These are phyloP conservation scores for Caenorhabditis brenneri DNA, from an alignment of 1,140 invertebrate species.

Conservation along the genomic window DNA sequence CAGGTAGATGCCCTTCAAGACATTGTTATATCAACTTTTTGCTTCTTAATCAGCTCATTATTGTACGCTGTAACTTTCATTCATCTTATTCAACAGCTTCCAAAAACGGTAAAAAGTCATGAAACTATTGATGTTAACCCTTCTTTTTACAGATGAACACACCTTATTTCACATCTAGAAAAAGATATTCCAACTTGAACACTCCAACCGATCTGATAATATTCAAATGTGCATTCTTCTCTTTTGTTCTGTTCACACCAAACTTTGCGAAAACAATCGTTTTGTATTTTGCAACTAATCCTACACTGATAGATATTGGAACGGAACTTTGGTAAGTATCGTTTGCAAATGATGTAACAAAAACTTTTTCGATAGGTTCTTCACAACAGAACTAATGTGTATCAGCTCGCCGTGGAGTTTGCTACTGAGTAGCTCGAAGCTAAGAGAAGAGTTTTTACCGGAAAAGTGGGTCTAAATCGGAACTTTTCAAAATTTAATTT, in stretches of 20 bases:
- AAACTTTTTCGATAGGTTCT: not conserved
- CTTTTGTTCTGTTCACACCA: not conserved
- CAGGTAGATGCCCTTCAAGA: not conserved
- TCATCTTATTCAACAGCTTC: not conserved
- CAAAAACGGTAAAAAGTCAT: not conserved
- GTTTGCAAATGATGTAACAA: not conserved
- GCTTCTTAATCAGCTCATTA: not conserved
- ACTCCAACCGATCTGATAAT: not conserved
- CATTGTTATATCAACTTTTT: not conserved
- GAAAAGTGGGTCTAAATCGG: not conserved
- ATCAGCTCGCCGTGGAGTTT: not conserved
- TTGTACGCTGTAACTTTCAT: not conserved
- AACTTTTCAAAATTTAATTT: too few relatives aligned
- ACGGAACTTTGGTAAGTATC: not conserved
- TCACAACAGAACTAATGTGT: slow-evolving; percentile 1
- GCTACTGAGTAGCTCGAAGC: not conserved
- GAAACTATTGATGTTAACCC: not conserved
- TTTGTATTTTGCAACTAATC: not conserved
- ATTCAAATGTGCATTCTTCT: slow-evolving; percentile 15
- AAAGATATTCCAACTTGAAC: not conserved
- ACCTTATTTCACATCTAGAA: not conserved
- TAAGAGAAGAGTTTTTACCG: not conserved
- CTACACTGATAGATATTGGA: not conserved
- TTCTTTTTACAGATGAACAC: not conserved
- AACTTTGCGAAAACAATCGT: not conserved